These are phyloP conservation scores for Dunckerocampus dactyliophorus DNA, from an alignment of 2,113 vertebrate species.

Conservation along the genomic window DNA sequence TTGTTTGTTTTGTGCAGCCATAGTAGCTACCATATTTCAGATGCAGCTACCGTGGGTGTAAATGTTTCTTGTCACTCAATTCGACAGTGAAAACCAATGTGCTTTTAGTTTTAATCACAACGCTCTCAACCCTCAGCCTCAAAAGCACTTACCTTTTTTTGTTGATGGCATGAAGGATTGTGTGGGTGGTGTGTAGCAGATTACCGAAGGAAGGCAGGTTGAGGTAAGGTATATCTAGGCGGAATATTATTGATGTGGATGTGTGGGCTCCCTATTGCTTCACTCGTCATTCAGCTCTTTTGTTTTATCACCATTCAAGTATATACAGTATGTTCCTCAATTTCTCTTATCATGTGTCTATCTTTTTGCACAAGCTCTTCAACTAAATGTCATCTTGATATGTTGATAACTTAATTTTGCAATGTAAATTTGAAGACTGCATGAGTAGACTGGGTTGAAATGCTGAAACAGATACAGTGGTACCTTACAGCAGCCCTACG, in stretches of 20 bases:
- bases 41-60: background rate
- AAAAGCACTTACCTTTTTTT: slow-evolving; percentile 44
- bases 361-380: background rate
- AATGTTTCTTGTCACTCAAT: background rate
- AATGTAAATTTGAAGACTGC: too few species aligned
- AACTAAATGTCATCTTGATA: background rate
- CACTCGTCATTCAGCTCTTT: background rate
- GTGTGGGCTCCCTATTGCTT: slow-evolving; percentile 3
- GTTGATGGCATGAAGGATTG: slow-evolving; percentile 43
- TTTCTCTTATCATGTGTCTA: background rate
- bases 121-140: slow-evolving; percentile 24
- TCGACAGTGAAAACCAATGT: background rate
- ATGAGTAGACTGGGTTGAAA: too few species aligned
- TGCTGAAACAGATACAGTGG: too few species aligned
- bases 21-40: background rate
- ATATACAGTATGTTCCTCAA: background rate
- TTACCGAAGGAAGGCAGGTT: slow-evolving; percentile 11
- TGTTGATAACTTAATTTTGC: background rate
- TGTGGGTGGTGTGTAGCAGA: slow-evolving; percentile 41
- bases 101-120: slow-evolving; percentile 29
- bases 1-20: background rate
- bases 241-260: slow-evolving; percentile 1
- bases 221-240: slow-evolving; percentile 10
- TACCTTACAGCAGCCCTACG: too few species aligned
- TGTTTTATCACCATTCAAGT: background rate